A percentile compares a stretch with the other conserved stretches of the same genome.
Evolutionary conservation across 2,888 invertebrate species (phyloP).

Genomic region (Nephrotoma guestfalica): DNA sequence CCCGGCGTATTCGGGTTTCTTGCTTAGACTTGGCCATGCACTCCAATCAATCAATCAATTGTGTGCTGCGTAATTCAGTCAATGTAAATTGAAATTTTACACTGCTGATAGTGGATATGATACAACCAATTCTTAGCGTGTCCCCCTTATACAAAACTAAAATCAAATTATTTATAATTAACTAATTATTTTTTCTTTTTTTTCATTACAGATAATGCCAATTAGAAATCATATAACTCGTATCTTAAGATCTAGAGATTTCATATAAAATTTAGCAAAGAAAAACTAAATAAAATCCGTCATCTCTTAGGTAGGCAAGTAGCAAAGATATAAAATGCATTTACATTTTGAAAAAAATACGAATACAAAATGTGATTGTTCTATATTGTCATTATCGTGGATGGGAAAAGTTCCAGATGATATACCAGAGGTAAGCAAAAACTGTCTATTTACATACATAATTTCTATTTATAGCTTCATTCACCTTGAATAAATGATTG

Average conservation of each 20-base stretch:
- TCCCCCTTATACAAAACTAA: no score
- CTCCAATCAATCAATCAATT: no score
- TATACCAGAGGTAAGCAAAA: conserved; percentile 63
- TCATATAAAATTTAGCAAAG: neutral
- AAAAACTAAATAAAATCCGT: neutral
- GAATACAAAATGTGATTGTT: conserved; percentile 90
- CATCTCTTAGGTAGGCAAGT: neutral
- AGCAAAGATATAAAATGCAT: conserved; percentile 52
- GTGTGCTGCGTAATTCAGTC: no score
- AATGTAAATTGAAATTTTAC: no score
- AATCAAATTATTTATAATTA: neutral
- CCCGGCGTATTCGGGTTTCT: no score
- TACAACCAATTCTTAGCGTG: no score
- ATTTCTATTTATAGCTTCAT: neutral
- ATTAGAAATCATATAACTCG: neutral
- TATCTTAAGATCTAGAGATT: neutral
- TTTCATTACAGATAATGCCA: neutral
- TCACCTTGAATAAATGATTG: neutral
- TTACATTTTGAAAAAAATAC: conserved; percentile 89
- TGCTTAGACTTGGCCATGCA: no score
- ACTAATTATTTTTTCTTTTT: neutral
- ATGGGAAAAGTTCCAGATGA: conserved; percentile 97
- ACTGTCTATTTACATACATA: neutral
- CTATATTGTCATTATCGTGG: conserved; percentile 89
- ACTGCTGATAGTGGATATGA: no score